These are phyloP conservation scores for Hypsopygia costalis DNA, from an alignment of 2,888 invertebrate species.

Conservation along the genomic window DNA sequence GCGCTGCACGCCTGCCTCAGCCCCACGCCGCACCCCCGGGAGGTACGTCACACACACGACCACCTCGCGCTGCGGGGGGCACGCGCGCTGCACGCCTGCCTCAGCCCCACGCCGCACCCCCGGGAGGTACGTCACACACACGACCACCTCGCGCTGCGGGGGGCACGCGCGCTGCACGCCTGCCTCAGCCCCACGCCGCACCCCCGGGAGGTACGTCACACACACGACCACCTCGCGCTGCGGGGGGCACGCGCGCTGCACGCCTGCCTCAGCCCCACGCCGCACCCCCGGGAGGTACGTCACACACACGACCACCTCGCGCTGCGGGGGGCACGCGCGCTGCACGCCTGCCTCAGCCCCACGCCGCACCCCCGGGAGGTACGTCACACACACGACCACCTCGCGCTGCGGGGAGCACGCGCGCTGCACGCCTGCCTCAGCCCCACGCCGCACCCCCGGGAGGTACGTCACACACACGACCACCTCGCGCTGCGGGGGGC, in stretches of 20 bases:
- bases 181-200: conserved; percentile 89
- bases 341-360: conserved; percentile 90
- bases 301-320: conserved; percentile 85
- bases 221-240: conserved; percentile 85
- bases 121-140: conserved; percentile 85
- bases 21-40: conserved; percentile 87
- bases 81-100: conserved; percentile 86
- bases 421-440: conserved; percentile 89
- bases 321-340: conserved; percentile 73
- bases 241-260: conserved; percentile 81
- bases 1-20: conserved; percentile 89
- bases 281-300: conserved; percentile 87
- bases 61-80: conserved; percentile 82
- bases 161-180: conserved; percentile 83
- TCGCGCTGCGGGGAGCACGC: conserved; percentile 79
- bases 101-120: conserved; percentile 88
- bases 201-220: conserved; percentile 85
- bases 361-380: conserved; percentile 89
- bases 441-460: conserved; percentile 87
- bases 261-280: conserved; percentile 89
- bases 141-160: conserved; percentile 84
- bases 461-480: conserved; percentile 83
- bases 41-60: conserved; percentile 85
- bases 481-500: conserved; percentile 82
- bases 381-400: conserved; percentile 83